Base-by-base conservation (phyloP, 2,113 vertebrate genomes). In the Xiphophorus couchianus region DNA sequence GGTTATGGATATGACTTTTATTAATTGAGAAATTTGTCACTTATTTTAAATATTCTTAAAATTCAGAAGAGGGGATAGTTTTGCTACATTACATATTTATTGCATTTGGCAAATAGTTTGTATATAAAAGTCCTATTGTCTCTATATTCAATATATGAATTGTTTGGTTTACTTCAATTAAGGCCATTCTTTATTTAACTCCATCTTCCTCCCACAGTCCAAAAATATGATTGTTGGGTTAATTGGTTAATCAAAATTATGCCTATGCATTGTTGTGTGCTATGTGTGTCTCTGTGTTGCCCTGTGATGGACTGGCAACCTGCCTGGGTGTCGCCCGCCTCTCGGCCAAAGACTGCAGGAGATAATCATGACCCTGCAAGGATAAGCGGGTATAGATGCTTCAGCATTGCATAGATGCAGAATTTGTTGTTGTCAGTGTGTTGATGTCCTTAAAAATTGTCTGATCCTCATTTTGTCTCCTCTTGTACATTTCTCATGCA, bases 401-500 rank as follows among this genome's bases (percentile, higher is more conserved):
- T n/a, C 22, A 13, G 1, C 44, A n/a, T 19, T 22, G 63, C 22
- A 1, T 19, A 54, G 28, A 39, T 30, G 69, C 15, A 54, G 33
- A 63, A 58, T 51, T 39, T 69, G 25, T 19, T 66, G 22, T 28
- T 72, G 44, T 77, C 15, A 63, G 7, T 0, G 39, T 30, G 22
- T 80, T 58, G 44, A 25, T 22, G 27, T 27, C 4, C 64, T 78
- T 42, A 31, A 67, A 77, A 42, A 76, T 62, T 11, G 37, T 60
- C 42, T 25, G 60, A 74, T 73, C 48, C 30, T 75, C 80, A 62
- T 70, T 76, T 1, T 76, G 66, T 58, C 7, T 37, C n/a, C 63
- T 62, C 72, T 51, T n/a, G 33, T 48, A 63, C 9, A 37, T 76
- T 66, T 81, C 64, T 62, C 29, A 68, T 62, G 10, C 44, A 68